Percentiles rank a stretch among this genome's conserved stretches.
Conservation (phyloP, 2,888 invertebrate species). For the Drosophila villosipedis region DNA sequence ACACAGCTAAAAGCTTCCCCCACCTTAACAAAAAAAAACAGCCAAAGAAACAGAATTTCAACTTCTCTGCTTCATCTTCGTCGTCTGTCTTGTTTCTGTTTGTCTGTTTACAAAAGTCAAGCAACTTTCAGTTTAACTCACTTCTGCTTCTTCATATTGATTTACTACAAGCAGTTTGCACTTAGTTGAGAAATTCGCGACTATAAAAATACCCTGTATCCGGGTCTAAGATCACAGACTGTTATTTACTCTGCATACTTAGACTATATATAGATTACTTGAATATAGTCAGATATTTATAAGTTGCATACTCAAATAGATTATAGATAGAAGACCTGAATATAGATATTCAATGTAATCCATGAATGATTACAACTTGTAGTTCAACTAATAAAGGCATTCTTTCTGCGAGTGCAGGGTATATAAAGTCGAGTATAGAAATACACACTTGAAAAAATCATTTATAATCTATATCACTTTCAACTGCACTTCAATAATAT, state of each 20-base stretch:
- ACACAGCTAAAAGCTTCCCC: background rate
- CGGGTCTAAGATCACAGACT: background rate
- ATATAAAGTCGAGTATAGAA: background rate
- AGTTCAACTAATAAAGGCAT: background rate
- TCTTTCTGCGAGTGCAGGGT: no score
- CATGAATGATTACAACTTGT: background rate
- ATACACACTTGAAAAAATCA: background rate
- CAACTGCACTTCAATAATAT: background rate
- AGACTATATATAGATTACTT: background rate
- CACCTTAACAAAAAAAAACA: background rate
- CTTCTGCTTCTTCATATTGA: background rate
- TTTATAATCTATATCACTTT: background rate
- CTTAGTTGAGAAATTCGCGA: background rate
- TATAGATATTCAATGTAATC: background rate
- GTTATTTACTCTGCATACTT: background rate
- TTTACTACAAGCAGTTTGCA: background rate
- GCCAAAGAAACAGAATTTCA: background rate
- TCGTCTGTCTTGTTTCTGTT: background rate
- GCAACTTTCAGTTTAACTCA: background rate
- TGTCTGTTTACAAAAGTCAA: background rate
- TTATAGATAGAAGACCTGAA: background rate
- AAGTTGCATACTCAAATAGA: background rate
- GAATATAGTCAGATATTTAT: background rate
- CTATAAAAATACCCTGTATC: background rate
- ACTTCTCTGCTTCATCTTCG: background rate